Evolutionary conservation across 2,113 vertebrate genomes (phyloP), one percentile per base, ranked within the genome.

Genomic region (Crypturellus undulatus): DNA sequence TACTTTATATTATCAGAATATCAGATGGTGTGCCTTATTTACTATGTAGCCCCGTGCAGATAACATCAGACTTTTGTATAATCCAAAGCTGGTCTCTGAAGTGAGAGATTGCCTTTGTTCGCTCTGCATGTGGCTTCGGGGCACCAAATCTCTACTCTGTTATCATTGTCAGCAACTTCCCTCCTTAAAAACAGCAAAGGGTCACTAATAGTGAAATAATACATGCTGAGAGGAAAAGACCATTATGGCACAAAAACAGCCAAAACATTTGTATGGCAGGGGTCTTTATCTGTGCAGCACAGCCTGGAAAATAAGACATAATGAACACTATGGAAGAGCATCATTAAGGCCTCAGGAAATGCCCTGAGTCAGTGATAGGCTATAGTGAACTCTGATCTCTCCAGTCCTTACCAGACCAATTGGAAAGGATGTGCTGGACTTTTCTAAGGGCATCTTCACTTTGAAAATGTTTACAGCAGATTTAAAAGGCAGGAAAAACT

Each of bases 11-110:
- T 38, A 56, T 0, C 0, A 14, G 49, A 84, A 72, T 79, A 84
- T 91, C 70, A 95, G 71, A 95, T 82, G 52, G 15, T 92, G 21
- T 10, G n/a, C 69, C 43, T 79, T 95, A 91, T 91, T 87, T 84
- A n/a, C 36, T 65, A 1, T 30, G 36, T 40, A 69, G 42, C 18
- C 30, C 26, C 0, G 1, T 65, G 49, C 32, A 62, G 47, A 49
- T 25, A 28, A 51, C 56, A 91, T 77, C 60, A 92, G 15, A 54
- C 54, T 69, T 17, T 15, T 87, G 43, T 58, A 19, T 20, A 85
- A 64, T 75, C 32, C 71, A 82, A 84, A 87, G 32, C 8, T 28
- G 21, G 30, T 38, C 24, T 87, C 67, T 96, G 67, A 87, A 87
- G n/a, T 62, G 13, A 87, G 65, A 67, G 28, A 54, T 5, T 40